Evolutionary conservation across 1,140 invertebrate species (phyloP).

Genomic region (Diorhabda sublineata): DNA sequence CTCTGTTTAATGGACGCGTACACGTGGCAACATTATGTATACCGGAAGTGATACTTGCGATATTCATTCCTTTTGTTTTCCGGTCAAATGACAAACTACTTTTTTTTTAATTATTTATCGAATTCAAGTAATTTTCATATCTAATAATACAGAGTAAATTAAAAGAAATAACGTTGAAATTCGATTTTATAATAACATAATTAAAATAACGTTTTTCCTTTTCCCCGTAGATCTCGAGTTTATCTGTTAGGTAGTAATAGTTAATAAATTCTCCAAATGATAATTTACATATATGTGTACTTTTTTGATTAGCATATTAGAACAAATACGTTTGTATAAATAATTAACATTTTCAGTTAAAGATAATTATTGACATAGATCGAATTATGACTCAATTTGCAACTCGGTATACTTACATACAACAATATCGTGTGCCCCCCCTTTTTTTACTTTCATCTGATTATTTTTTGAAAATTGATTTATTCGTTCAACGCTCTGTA

Average conservation of each 20-base stretch:
- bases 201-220: too few relatives aligned
- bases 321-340: constrained; percentile 7
- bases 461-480: constrained; percentile 5
- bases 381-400: constrained; percentile 7
- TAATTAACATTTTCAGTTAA: constrained; percentile 7
- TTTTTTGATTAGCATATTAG: constrained; percentile 4
- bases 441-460: not conserved
- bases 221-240: too few relatives aligned
- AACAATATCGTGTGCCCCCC: not conserved
- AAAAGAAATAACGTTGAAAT: too few relatives aligned
- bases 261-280: constrained; percentile 9
- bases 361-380: constrained; percentile 14
- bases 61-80: constrained; percentile 12
- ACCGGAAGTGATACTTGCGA: constrained; percentile 13
- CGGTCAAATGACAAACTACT: constrained; percentile 3
- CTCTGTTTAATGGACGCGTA: constrained; percentile 5
- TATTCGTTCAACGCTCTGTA: not conserved
- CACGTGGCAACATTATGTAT: constrained; percentile 5
- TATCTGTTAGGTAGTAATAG: constrained; percentile 2
- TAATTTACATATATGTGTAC: constrained; percentile 10
- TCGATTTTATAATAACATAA: too few relatives aligned
- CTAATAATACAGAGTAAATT: too few relatives aligned
- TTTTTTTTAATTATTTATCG: not conserved
- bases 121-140: too few relatives aligned
- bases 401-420: constrained; percentile 1